phyloP scores from a whole-genome alignment of 2,888 invertebrate genomes.

The Caenorhabditis sulstoni region DNA sequence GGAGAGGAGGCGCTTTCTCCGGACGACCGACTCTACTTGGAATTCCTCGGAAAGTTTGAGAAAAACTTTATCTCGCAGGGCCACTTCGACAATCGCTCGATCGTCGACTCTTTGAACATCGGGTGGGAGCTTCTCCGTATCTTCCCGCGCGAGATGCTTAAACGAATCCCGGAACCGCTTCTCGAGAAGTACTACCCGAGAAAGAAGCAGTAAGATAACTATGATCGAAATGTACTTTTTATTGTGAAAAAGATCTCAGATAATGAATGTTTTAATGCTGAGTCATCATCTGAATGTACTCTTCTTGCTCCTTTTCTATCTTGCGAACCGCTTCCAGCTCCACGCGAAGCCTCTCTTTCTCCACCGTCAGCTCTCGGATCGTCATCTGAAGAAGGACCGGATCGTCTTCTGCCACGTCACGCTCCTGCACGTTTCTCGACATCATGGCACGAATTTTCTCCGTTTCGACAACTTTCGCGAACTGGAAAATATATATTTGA shows the following conservation, averaged over 20 bases:
- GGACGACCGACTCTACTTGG: conserved; percentile 96
- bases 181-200: conserved; percentile 96
- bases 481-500: no score
- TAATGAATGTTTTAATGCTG: conserved; percentile 36
- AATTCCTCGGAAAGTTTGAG: conserved; percentile 98
- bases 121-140: conserved; percentile 99
- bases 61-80: conserved; percentile 98
- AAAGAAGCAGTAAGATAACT: conserved; percentile 26
- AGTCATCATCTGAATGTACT: conserved; percentile 52
- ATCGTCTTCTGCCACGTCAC: conserved; percentile 38
- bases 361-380: conserved; percentile 59
- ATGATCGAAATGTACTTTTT: neutral
- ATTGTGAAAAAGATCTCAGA: conserved; percentile 6
- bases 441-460: conserved; percentile 58
- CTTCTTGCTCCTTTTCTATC: conserved; percentile 59
- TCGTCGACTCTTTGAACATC: conserved; percentile 98
- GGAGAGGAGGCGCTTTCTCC: conserved; percentile 98
- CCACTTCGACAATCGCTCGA: conserved; percentile 97
- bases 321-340: conserved; percentile 58
- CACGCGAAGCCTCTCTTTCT: conserved; percentile 52
- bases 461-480: conserved; percentile 52
- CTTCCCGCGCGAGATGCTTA: conserved; percentile 99
- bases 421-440: conserved; percentile 31
- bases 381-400: conserved; percentile 55
- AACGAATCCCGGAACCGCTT: conserved; percentile 95